Conservation (phyloP, 1,140 invertebrate genomes). For the Bombus waltoni region DNA sequence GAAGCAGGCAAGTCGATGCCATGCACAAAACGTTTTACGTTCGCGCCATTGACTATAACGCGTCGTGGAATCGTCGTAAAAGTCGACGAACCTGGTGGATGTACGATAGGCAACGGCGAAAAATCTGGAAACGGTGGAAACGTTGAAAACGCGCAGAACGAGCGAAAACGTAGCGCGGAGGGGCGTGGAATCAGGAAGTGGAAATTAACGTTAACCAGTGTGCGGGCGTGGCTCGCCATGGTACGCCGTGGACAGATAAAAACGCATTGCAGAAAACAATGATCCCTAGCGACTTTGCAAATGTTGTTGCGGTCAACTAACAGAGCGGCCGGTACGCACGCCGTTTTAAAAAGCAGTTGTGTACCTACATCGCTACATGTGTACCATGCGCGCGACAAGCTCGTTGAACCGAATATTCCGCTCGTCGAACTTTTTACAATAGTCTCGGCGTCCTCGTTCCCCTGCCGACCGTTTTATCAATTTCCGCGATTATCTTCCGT, state of each 20-base stretch:
- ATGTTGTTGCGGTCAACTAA: constrained; percentile 54
- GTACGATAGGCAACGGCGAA: not conserved
- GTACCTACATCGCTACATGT: not conserved
- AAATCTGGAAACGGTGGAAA: not conserved
- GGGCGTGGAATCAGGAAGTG: constrained; percentile 10
- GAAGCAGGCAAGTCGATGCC: constrained; percentile 3
- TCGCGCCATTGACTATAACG: constrained; percentile 11
- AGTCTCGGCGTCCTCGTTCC: not conserved
- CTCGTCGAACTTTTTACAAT: constrained; percentile 40
- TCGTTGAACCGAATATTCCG: not conserved
- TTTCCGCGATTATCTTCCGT: not conserved
- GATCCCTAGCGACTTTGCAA: constrained; percentile 38
- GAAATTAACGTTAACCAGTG: constrained; percentile 20
- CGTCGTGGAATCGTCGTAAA: constrained; percentile 26
- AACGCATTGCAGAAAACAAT: constrained; percentile 40
- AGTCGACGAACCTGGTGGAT: not conserved
- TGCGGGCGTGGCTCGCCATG: not conserved
- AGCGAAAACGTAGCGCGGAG: not conserved
- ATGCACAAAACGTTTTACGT: constrained; percentile 30
- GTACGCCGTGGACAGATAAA: not conserved
- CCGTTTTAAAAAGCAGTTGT: constrained; percentile 43
- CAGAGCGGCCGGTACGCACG: constrained; percentile 2
- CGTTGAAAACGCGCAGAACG: constrained; percentile 3
- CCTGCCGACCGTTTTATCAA: not conserved
- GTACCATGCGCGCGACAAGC: not conserved